A percentile compares a stretch with the other conserved stretches of the same genome.
phyloP scores from a whole-genome alignment of 64 coral and sea anemone species.

The Stichodactyla helianthus region DNA sequence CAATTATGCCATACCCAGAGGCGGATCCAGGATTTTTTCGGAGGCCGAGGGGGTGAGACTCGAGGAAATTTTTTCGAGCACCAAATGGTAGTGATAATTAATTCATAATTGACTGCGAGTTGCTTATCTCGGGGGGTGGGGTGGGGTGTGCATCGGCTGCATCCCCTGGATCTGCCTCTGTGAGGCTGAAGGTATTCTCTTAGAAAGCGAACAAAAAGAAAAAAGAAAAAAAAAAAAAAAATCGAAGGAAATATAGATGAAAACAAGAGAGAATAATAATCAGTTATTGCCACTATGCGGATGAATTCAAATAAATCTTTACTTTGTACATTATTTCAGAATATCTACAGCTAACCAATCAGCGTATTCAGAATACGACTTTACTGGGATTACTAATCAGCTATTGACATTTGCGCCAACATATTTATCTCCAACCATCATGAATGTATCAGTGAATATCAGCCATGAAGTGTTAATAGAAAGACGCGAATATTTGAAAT shows the following conservation, averaged over 20 bases:
- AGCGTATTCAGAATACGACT: not conserved
- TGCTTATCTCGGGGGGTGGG: too few relatives aligned
- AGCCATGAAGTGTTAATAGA: not conserved
- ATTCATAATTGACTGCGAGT: too few relatives aligned
- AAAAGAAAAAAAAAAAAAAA: too few relatives aligned
- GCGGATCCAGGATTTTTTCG: too few relatives aligned
- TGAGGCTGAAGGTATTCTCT: too few relatives aligned
- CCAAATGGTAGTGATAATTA: too few relatives aligned
- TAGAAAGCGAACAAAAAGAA: too few relatives aligned
- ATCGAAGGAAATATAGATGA: not conserved
- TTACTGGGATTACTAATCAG: not conserved
- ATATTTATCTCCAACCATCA: not conserved
- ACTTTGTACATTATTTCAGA: not conserved
- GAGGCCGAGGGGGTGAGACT: too few relatives aligned
- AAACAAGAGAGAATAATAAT: not conserved
- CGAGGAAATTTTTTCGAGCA: too few relatives aligned
- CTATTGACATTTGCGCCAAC: not conserved
- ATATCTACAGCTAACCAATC: not conserved
- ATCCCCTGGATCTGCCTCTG: too few relatives aligned
- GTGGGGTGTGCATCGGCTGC: too few relatives aligned
- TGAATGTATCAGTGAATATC: not conserved
- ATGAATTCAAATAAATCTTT: not conserved
- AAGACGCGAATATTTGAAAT: not conserved
- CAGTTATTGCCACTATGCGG: not conserved
- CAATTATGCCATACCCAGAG: too few relatives aligned